These are phyloP conservation scores for Graptemys geographica DNA, from an alignment of 2,797 vertebrate species.

Conservation along the genomic window DNA sequence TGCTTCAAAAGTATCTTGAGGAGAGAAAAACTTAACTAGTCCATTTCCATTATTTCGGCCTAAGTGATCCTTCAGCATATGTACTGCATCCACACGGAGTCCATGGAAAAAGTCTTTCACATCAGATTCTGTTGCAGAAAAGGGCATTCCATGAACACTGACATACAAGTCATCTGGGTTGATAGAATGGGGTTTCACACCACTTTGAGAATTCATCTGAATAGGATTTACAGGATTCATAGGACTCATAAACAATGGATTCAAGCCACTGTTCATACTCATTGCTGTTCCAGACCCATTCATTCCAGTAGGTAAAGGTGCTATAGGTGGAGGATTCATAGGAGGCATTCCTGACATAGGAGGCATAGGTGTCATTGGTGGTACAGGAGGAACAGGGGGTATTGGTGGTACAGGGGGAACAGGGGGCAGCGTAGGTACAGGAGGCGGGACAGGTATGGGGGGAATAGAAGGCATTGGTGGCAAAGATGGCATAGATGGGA, in stretches of 20 bases:
- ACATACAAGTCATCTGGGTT: conserved; percentile 94
- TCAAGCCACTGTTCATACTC: conserved; percentile 89
- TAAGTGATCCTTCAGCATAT: conserved; percentile 91
- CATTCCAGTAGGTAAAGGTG: conserved; percentile 89
- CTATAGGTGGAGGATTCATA: conserved; percentile 95
- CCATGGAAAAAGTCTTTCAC: conserved; percentile 96
- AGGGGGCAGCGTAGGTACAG: conserved; percentile 91
- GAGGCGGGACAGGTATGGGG: conserved; percentile 92
- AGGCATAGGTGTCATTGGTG: conserved; percentile 92
- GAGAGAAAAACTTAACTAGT: conserved; percentile 94
- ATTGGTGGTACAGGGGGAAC: conserved; percentile 91
- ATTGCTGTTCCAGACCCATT: conserved; percentile 88
- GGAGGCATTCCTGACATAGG: conserved; percentile 93
- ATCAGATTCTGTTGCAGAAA: conserved; percentile 92
- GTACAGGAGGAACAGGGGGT: conserved; percentile 91
- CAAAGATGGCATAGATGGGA: conserved; percentile 92
- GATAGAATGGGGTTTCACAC: conserved; percentile 90
- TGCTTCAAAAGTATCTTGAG: conserved; percentile 97
- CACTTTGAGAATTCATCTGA: conserved; percentile 90
- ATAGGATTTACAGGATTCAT: conserved; percentile 88
- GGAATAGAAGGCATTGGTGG: conserved; percentile 93
- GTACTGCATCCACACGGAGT: conserved; percentile 90
- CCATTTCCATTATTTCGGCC: conserved; percentile 94
- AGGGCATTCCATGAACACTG: conserved; percentile 94
- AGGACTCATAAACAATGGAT: conserved; percentile 94